These are phyloP conservation scores for Neoaliturus tenellus DNA, from an alignment of 2,888 invertebrate species.

Conservation along the genomic window DNA sequence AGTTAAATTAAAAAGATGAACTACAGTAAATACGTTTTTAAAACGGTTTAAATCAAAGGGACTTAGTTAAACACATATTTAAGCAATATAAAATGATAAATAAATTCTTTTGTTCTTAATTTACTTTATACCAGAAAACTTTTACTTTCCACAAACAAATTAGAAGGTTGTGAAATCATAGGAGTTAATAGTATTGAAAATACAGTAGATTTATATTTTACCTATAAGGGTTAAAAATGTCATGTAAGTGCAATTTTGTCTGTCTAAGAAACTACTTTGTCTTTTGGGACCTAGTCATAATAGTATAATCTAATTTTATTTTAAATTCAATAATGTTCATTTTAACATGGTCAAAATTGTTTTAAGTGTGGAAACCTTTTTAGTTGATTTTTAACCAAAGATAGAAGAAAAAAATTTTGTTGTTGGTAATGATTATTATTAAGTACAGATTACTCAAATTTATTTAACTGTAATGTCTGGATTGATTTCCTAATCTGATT, in stretches of 20 bases:
- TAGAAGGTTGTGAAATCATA: constrained; percentile 1
- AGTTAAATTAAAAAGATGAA: no score
- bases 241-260: constrained; percentile 39
- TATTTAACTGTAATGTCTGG: constrained; percentile 17
- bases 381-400: constrained; percentile 17
- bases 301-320: neutral
- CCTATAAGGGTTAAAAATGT: neutral
- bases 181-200: neutral
- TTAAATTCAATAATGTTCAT: neutral
- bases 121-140: neutral
- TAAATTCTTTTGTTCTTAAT: no score
- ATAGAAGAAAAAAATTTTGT: constrained; percentile 39
- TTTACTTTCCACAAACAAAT: neutral
- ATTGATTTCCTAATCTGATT: constrained; percentile 34
- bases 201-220: neutral
- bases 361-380: neutral
- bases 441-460: neutral
- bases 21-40: no score
- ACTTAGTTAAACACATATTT: no score
- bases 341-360: neutral
- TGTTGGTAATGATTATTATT: neutral
- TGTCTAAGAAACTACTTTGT: constrained; percentile 27
- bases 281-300: constrained; percentile 41
- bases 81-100: no score
- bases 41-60: no score